phyloP scores from a whole-genome alignment of 2,113 vertebrate genomes.

The Rostratula benghalensis region DNA sequence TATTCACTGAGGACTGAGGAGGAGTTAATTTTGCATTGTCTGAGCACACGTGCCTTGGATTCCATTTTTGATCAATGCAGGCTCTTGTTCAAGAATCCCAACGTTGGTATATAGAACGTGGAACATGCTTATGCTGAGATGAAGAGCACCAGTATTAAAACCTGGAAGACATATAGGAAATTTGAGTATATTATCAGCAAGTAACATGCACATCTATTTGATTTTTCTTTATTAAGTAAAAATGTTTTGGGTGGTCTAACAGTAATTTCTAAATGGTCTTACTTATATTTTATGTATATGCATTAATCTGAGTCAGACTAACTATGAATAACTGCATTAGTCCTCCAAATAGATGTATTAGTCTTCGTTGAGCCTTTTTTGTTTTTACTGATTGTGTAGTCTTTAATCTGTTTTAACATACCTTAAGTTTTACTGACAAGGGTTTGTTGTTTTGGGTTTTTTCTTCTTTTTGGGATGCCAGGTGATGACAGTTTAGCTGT shows the following conservation, averaged over 20 bases:
- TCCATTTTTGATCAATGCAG: too few species aligned
- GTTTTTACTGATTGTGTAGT: background rate
- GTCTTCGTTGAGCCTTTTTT: background rate
- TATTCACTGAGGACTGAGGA: too few species aligned
- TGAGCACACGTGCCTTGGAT: too few species aligned
- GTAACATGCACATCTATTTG: background rate
- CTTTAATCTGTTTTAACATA: conserved; percentile 28
- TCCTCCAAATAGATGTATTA: background rate
- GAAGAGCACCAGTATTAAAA: background rate
- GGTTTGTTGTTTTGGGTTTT: background rate
- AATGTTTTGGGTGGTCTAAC: background rate
- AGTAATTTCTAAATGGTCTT: too few species aligned
- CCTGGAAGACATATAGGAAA: background rate
- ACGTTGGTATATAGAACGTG: background rate
- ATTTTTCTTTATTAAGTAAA: background rate
- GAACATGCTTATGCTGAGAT: background rate
- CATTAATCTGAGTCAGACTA: background rate
- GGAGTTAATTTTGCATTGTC: too few species aligned
- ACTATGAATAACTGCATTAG: background rate
- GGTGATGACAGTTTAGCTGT: conserved; percentile 79
- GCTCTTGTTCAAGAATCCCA: too few species aligned
- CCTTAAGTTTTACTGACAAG: conserved; percentile 35
- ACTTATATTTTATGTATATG: background rate
- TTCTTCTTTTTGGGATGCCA: conserved; percentile 70
- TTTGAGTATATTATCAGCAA: background rate